Base-by-base conservation (phyloP, 2,797 vertebrate genomes). In the Champsocephalus gunnari region DNA sequence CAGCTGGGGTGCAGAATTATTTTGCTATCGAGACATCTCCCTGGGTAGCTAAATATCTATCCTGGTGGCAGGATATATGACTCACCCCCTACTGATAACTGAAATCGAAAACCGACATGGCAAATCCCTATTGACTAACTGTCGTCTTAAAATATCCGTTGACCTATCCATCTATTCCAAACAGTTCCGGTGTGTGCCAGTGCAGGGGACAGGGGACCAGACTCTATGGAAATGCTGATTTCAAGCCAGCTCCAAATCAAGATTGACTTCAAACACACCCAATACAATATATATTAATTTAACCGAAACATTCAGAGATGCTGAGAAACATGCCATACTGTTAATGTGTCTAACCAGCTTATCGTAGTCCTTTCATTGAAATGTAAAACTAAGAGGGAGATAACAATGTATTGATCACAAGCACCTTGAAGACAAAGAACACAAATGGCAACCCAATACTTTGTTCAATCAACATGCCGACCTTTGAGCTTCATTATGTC, bases 371-470 rank as follows among this genome's bases (percentile, higher is more conserved):
- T 3, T 60, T 73, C 3, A 19, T 9, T 51, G 38, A 8, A 21
- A 55, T 69, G 76, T 77, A 2, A 41, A 54, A 71, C 54, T 13
- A 62, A 57, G 19, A n/a, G 60, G 12, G 16, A 66, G 44, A 73
- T 85, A 60, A 68, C 19, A 68, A 14, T 60, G 17, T 73, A 77
- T 69, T 66, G 61, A 73, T 70, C 70, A 44, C 28, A 54, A 59
- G 7, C n/a, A 38, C 55, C 17, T 66, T 24, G 9, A 61, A 54
- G 74, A 64, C 54, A 82, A 53, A 50, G 13, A 13, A 56, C 44
- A 78, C 62, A 71, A 59, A 79, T 44, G 41, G 57, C 12, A 75
- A 28, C 56, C 75, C 53, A 75, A 79, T 72, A 66, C 73, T 3
- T 53, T 57, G 59, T 80, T 53, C 6, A 60, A 28, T 66, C 19